Base-by-base conservation (phyloP, 2,797 vertebrate species). In the Gastrophryne carolinensis region DNA sequence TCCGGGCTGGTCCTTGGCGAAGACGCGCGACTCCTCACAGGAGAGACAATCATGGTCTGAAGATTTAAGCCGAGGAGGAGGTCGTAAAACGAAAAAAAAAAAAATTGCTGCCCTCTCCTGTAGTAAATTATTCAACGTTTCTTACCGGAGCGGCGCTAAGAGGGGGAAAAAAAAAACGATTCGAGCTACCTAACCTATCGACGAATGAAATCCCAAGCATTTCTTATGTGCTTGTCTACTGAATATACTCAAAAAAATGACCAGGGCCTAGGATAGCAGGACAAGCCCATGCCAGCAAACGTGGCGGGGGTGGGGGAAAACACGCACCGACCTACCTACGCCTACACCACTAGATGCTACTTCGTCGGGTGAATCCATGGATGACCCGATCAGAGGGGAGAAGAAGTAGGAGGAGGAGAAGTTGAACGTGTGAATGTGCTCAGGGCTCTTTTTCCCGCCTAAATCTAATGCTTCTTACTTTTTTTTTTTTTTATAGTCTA, bases 401-500 rank as follows among this genome's bases (percentile, higher is more conserved):
- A 62, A 78, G 75, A 61, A 76, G n/a, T n/a, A n/a, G n/a, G n/a
- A 52, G 67, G 67, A 50, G 72, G 75, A 62, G 72, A 68, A 61
- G 15, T 44, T 39, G n/a, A 39, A 65, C n/a, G 75, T 60, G 75
- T 60, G 75, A 77, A 71, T 72, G 75, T 65, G 67, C 75, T 78
- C 75, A 78, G 75, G 75, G 75, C 61, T 78, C 67, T 64, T 64
- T 68, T 78, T 72, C 75, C 75, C 67, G 52, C 75, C 68, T 78
- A 69, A 52, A 78, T 78, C 75, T 68, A 72, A 78, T 65, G 75
- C 75, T 78, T 78, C 75, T 72, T 78, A 78, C 75, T 72, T 78
- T 77, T 78, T 68, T 72, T 78, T 72, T 68, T 72, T 78, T 77
- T 78, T 78, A 72, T 78, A 78, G 68, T 78, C 70, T 71, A 72